phyloP scores from a whole-genome alignment of 2,113 vertebrate genomes.

The Tringa solitaria region DNA sequence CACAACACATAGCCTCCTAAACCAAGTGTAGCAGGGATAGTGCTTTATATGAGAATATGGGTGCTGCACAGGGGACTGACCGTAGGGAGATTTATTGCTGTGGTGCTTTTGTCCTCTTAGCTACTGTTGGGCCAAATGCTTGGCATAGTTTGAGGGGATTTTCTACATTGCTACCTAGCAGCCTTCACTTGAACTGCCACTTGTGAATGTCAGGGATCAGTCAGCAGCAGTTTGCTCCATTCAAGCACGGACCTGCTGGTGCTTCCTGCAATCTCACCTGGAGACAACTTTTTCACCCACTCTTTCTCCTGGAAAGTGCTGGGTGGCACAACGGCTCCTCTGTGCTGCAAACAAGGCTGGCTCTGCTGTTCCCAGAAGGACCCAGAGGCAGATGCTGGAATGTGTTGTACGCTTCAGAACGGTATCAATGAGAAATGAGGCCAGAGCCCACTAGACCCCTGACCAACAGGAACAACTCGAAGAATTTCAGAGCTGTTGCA shows the following conservation, averaged over 20 bases:
- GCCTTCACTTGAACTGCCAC: neutral
- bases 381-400: neutral
- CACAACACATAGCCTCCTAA: neutral
- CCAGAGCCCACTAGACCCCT: neutral
- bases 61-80: neutral
- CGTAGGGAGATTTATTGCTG: neutral
- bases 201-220: neutral
- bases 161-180: neutral
- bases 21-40: neutral
- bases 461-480: neutral
- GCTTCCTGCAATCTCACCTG: neutral
- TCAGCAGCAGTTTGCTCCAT: neutral
- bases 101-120: neutral
- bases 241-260: neutral
- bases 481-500: neutral
- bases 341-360: neutral
- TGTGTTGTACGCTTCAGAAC: rapidly evolving
- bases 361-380: neutral
- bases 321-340: neutral
- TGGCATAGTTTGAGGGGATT: neutral
- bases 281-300: neutral
- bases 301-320: neutral
- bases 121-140: neutral
- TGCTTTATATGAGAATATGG: neutral
- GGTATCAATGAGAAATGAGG: rapidly evolving